A percentile compares a stretch with the other conserved stretches of the same genome.
Conservation (phyloP, 2,888 invertebrate genomes). For the Siphlonurus alternatus region DNA sequence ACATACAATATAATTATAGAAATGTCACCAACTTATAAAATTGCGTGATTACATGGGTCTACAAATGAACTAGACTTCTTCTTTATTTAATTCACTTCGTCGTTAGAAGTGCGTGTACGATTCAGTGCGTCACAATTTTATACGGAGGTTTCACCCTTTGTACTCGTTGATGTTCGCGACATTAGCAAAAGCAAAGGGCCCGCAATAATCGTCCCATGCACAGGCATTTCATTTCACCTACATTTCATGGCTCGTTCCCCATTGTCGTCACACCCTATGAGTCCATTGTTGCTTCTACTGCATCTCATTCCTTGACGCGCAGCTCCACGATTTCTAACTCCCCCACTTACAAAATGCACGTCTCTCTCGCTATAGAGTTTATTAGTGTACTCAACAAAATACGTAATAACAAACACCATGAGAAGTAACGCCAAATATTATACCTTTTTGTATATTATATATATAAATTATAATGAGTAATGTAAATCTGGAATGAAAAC, state of each 20-base stretch:
- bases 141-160: neutral
- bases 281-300: neutral
- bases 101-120: no score
- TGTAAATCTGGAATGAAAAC: no score
- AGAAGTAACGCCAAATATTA: no score
- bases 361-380: no score
- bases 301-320: neutral
- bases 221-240: neutral
- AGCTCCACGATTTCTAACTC: no score
- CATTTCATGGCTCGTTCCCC: neutral
- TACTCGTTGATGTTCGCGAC: neutral
- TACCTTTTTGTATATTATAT: no score
- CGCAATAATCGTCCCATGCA: neutral
- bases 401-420: no score
- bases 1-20: no score
- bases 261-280: neutral
- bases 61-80: neutral
- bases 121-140: neutral
- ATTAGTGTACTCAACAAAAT: no score
- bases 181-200: neutral
- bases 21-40: no score
- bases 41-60: neutral
- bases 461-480: no score
- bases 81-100: neutral
- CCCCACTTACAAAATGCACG: no score